Evolutionary conservation across 2,888 invertebrate genomes (phyloP), one percentile per base, ranked within the genome.

Genomic region (Cylindroiulus punctatus): DNA sequence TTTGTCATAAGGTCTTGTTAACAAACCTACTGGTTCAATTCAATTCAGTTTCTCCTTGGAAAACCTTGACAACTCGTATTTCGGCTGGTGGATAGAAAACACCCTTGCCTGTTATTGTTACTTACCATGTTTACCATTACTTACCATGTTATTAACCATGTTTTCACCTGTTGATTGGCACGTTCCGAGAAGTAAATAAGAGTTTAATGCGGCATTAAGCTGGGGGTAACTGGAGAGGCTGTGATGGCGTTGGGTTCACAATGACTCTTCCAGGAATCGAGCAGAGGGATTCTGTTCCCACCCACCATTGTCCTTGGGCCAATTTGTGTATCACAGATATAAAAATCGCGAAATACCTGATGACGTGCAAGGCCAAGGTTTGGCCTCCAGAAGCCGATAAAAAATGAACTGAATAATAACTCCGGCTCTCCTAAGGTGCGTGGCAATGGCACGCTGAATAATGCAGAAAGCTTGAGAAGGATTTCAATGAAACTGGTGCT

Each of bases 271-370:
- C n/a, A 26, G n/a, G 65, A 65, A 26, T 65, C 8, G 65, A 65
- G 26, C 8, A 22, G 22, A 65, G n/a, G 22, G 65, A 8, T 65
- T 36, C 36, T 65, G 65, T n/a, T 65, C 65, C 65, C 65, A 65
- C 65, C 65, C 65, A 65, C 65, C 22, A n/a, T 65, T 65, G 65
- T 65, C 65, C 65, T 65, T 65, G 65, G 65, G 65, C 22, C 65
- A 65, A 26, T 65, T 65, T n/a, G 22, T 36, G 36, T 65, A 57
- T n/a, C n/a, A n/a, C 52, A n/a, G 52, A n/a, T 57, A 57, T 57
- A n/a, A 57, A 57, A 57, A 65, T 65, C 65, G 22, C 52, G 3
- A 65, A 22, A 65, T 65, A 65, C 8, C 22, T 12, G 65, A 65
- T 65, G 65, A 10, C 65, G 22, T 26, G 65, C 65, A 65, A 26